A percentile compares a stretch with the other conserved stretches of the same genome.
These are phyloP conservation scores for Octodonta nipae DNA, from an alignment of 2,888 invertebrate genomes.

Conservation along the genomic window DNA sequence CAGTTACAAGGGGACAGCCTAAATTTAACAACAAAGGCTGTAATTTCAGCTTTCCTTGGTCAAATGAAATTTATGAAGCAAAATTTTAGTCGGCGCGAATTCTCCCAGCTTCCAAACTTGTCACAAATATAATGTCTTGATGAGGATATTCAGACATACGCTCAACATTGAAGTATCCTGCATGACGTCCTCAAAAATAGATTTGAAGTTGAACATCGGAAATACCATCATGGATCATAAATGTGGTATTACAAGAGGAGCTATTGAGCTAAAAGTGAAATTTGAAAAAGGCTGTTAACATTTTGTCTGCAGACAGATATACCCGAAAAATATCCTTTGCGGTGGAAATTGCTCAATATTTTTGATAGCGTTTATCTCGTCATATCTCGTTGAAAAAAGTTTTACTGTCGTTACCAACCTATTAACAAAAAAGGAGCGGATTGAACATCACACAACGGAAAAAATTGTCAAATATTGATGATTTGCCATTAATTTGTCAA, in stretches of 20 bases:
- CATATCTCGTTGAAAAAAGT: no score
- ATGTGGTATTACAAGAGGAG: background rate
- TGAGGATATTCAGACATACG: no score
- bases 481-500: no score
- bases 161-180: background rate
- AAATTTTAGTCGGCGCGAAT: background rate
- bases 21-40: background rate
- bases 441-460: background rate
- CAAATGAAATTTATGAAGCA: background rate
- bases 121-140: no score
- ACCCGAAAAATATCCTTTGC: background rate
- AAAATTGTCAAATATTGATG: no score
- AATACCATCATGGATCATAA: background rate
- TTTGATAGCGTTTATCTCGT: background rate
- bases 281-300: background rate
- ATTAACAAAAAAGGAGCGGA: no score
- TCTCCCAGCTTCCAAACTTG: background rate
- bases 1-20: background rate
- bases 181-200: background rate
- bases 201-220: background rate
- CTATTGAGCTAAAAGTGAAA: background rate
- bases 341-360: no score
- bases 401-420: no score
- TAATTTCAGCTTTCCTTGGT: background rate
- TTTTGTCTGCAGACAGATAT: background rate